These are phyloP conservation scores for Terrapene triunguis DNA, from an alignment of 2,113 vertebrate genomes.

Conservation along the genomic window DNA sequence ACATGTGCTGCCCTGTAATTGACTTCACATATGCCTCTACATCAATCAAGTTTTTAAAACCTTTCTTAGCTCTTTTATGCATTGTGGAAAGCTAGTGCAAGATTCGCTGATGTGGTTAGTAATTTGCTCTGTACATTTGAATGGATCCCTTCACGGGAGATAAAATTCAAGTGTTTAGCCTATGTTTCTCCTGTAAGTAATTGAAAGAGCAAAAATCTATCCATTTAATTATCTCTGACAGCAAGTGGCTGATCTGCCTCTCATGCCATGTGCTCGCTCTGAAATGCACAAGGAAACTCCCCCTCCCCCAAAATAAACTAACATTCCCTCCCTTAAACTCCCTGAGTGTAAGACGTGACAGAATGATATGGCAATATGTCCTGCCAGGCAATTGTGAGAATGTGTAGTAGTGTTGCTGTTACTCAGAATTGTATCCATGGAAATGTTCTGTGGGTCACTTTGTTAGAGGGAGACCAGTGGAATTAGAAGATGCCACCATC, in stretches of 20 bases:
- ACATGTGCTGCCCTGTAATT: not conserved
- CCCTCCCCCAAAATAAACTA: rapidly evolving
- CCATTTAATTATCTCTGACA: not conserved
- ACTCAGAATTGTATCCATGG: not conserved
- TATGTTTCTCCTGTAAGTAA: not conserved
- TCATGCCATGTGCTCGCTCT: rapidly evolving
- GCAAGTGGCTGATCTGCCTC: not conserved
- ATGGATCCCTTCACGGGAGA: rapidly evolving
- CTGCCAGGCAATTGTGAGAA: rapidly evolving
- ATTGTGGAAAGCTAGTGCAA: rapidly evolving
- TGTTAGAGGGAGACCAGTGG: rapidly evolving
- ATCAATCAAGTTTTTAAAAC: not conserved
- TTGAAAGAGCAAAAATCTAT: not conserved
- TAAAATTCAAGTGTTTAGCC: not conserved
- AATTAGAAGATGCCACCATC: not conserved
- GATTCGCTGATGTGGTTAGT: not conserved
- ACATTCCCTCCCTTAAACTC: not conserved
- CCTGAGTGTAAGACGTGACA: rapidly evolving
- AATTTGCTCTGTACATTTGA: rapidly evolving
- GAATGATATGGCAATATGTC: rapidly evolving
- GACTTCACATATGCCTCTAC: not conserved
- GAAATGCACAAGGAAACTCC: not conserved
- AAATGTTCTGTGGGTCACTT: not conserved
- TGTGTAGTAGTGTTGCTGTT: rapidly evolving
- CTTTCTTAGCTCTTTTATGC: not conserved